Base-by-base conservation (phyloP, 2,888 invertebrate genomes). In the Meiosimyza platycephala region DNA sequence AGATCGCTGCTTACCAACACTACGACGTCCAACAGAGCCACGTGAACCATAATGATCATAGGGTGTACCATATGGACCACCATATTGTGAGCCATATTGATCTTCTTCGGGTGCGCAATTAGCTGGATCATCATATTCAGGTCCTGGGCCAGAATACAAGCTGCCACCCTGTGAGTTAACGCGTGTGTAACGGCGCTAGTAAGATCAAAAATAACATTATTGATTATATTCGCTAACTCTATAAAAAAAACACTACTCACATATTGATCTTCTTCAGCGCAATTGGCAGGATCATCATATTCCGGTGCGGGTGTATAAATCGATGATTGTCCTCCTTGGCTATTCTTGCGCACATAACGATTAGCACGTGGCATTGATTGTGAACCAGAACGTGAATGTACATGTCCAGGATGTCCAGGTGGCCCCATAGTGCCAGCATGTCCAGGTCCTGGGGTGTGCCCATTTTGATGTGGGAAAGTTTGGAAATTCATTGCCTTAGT, bases 281-380 rank as follows among this genome's bases (percentile, higher is more conserved):
- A 95, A 83, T 96, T 96, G 73, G 96, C 95, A 59, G 96, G 96
- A 87, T 96, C 96, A 88, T 96, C 96, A 87, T 96, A 96, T 88
- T 96, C 96, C 72, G 96, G 95, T 50, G 94, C 93, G 76, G 93
- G 93, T 48, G 93, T 92, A 84, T 94, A 94, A 86, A 94, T 93
- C 81, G 93, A 93, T 80, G 94, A 95, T 81, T 93, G 93, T 79
- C 94, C 94, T 86, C 92, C 94, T 81, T 94, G 92, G 12, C 93
- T 94, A 87, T 94, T 91, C 87, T 91, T 91, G 83, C 91, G 90
- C 78, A 91, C 91, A 84, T 91, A 91, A 79, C 91, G 90, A 88
- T 93, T 93, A 86, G 92, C 93, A 75, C 93, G 90, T 73, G 93
- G 93, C 95, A 95, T 95, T 80, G 95, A 95, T 87, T 96, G 95